Percentiles rank a stretch among this genome's conserved stretches.
Evolutionary conservation across 2,797 vertebrate genomes (phyloP).

Genomic region (Hoplostethus mediterraneus): DNA sequence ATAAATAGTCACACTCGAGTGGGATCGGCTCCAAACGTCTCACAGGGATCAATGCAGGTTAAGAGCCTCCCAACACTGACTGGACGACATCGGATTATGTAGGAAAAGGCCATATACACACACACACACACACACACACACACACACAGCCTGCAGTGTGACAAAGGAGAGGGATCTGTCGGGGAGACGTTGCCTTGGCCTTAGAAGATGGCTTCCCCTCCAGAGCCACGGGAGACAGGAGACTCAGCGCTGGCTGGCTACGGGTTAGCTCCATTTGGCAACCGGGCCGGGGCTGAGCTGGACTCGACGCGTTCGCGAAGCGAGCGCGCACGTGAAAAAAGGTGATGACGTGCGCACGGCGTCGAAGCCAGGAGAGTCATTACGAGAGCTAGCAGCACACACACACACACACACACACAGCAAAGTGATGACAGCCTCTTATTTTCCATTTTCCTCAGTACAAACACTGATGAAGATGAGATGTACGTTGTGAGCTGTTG

Average conservation of each 20-base stretch:
- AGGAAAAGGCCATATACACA: conserved; percentile 14
- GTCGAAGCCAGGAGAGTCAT: conserved; percentile 56
- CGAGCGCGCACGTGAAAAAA: conserved; percentile 54
- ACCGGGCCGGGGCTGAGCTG: conserved; percentile 56
- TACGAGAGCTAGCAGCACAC: conserved; percentile 71
- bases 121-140: conserved; percentile 40
- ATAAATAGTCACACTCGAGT: not conserved
- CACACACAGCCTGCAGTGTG: conserved; percentile 56
- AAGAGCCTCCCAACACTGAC: not conserved
- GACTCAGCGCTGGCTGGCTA: conserved; percentile 68
- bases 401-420: conserved; percentile 26
- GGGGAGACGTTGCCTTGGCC: conserved; percentile 73
- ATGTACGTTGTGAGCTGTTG: conserved; percentile 45
- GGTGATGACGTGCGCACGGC: conserved; percentile 62
- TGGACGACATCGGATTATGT: conserved; percentile 9
- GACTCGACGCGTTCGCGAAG: conserved; percentile 59
- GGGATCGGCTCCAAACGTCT: too few relatives aligned
- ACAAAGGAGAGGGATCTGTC: conserved; percentile 60
- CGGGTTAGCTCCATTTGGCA: conserved; percentile 72
- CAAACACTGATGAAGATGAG: conserved; percentile 57
- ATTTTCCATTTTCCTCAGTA: conserved; percentile 54
- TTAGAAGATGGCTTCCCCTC: conserved; percentile 73
- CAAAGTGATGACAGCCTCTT: conserved; percentile 59
- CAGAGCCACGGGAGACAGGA: conserved; percentile 68
- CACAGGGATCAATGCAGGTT: too few relatives aligned